These are phyloP conservation scores for Vombatus ursinus DNA, from an alignment of 2,113 vertebrate species.

Conservation along the genomic window DNA sequence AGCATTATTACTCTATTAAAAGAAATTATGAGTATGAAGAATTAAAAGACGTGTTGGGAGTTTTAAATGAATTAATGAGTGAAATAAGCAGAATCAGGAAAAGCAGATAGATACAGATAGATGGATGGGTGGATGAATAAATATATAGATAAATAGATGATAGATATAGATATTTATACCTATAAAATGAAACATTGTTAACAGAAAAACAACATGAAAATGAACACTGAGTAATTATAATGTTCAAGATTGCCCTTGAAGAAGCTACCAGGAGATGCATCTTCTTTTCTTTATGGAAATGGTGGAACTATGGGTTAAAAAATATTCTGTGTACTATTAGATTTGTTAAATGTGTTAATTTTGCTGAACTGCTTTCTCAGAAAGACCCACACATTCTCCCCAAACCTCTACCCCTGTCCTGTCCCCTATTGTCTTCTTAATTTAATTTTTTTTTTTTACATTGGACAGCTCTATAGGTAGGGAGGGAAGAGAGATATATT, in stretches of 20 bases:
- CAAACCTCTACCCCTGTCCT: not conserved
- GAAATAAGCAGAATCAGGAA: not conserved
- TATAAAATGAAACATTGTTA: not conserved
- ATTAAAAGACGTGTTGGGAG: not conserved
- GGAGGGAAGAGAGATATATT: not conserved
- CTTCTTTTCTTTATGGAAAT: not conserved
- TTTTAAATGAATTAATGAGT: not conserved
- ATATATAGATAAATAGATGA: not conserved
- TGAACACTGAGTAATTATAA: not conserved
- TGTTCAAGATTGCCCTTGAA: not conserved
- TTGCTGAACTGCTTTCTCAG: not conserved
- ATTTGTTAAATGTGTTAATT: not conserved
- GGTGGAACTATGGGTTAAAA: not conserved
- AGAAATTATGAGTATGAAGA: not conserved
- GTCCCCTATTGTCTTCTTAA: not conserved
- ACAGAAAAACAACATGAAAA: not conserved
- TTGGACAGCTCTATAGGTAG: not conserved
- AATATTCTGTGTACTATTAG: not conserved
- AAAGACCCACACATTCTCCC: not conserved
- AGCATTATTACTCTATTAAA: not conserved
- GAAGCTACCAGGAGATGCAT: not conserved
- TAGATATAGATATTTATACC: not conserved
- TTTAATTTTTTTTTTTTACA: too few relatives aligned
- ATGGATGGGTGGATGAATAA: not conserved
- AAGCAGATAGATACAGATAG: too few relatives aligned